Evolutionary conservation across 2,797 vertebrate genomes (phyloP), one percentile per base, ranked within the genome.

Genomic region (Etheostoma nigrum): DNA sequence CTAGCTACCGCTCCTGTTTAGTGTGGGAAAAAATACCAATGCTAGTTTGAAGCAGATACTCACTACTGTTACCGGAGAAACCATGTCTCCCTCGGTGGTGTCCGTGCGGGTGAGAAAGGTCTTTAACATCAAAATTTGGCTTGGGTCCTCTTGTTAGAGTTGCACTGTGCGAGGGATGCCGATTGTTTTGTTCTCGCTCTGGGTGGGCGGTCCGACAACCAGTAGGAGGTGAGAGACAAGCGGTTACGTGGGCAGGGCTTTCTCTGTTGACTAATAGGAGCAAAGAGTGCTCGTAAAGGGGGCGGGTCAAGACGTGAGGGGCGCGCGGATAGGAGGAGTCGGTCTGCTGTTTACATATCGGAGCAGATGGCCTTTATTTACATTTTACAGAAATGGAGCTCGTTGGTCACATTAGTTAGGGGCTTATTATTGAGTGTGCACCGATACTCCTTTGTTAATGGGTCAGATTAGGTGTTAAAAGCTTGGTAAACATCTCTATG

Each of bases 11-110:
- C 42, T 49, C 49, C 52, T 52, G n/a, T 53, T 51, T 23, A 47
- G 18, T 69, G 25, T 10, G 58, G 33, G 36, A 9, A 16, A 25
- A 74, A 25, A 58, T 6, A 27, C 16, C 21, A 25, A 6, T 2
- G 40, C 44, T 6, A 19, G 19, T 55, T 55, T 6, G 13, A 68
- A 49, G 33, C 51, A 18, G 45, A 42, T 68, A 93, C 95, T 94
- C 80, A 96, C 95, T 91, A 96, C 95, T 40, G 95, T 95, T 13
- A 94, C 95, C 51, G 95, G 95, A 61, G 95, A 96, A 76, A 96
- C 95, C 95, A 96, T 96, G 36, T 93, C 84, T 77, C 80, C 71
- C 64, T 69, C 65, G 54, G 58, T 21, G 58, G 11, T 27, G 67
- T 55, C 45, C n/a, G 61, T 57, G 67, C 71, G 54, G n/a, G 2